phyloP scores from a whole-genome alignment of 2,113 vertebrate species.

The Neolamprologus falcicula region DNA sequence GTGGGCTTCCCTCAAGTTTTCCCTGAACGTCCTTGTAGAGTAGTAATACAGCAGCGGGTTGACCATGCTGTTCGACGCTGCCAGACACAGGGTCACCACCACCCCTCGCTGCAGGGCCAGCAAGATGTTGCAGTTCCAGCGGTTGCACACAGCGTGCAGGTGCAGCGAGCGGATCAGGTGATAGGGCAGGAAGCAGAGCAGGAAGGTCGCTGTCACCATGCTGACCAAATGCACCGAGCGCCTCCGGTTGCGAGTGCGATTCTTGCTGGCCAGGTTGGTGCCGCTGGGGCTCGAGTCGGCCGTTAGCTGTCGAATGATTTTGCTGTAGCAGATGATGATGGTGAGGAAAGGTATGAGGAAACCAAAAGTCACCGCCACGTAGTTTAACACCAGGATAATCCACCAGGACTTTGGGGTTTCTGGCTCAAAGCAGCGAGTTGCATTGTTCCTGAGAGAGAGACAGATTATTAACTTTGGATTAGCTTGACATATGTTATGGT shows the following conservation, averaged over 20 bases:
- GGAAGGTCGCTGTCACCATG: constrained; percentile 57
- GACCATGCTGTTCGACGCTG: constrained; percentile 62
- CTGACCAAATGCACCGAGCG: constrained; percentile 46
- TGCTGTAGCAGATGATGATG: constrained; percentile 60
- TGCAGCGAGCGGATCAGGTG: constrained; percentile 59
- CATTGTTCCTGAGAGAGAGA: background rate
- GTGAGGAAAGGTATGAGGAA: constrained; percentile 65
- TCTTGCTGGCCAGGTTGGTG: fast-evolving
- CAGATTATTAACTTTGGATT: fast-evolving
- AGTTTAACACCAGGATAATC: constrained; percentile 54
- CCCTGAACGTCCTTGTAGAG: constrained; percentile 51
- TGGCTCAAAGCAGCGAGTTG: constrained; percentile 61
- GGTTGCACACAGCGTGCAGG: constrained; percentile 28
- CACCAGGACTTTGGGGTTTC: background rate
- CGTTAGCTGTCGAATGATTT: constrained; percentile 28
- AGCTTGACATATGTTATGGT: background rate
- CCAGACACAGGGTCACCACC: constrained; percentile 63
- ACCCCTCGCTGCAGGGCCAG: constrained; percentile 19
- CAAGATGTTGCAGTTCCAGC: background rate
- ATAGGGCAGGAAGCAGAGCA: constrained; percentile 72
- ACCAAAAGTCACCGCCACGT: constrained; percentile 52
- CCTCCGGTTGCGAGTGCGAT: fast-evolving
- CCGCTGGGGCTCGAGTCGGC: fast-evolving
- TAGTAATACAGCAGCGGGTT: constrained; percentile 74
- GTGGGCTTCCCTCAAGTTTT: background rate